Evolutionary conservation across 2,888 invertebrate species (phyloP).

Genomic region (Sarcophaga caerulescens): DNA sequence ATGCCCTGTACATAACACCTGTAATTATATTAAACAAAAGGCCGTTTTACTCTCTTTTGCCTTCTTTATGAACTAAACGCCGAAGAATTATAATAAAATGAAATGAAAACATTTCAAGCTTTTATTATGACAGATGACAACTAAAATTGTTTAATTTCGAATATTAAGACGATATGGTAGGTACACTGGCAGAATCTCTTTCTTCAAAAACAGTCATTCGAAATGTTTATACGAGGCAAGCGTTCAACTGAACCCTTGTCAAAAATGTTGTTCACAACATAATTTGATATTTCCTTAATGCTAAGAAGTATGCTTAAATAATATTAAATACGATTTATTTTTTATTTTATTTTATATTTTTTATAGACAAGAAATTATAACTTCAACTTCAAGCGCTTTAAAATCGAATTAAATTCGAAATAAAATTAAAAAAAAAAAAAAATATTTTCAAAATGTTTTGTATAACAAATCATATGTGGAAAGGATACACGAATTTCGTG

Average conservation of each 20-base stretch:
- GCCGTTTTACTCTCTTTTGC: background rate
- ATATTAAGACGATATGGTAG: slow-evolving; percentile 47
- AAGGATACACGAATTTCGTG: too few species aligned
- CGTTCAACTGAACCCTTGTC: slow-evolving; percentile 57
- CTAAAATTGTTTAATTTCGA: slow-evolving; percentile 63
- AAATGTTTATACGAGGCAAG: background rate
- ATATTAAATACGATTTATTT: slow-evolving; percentile 49
- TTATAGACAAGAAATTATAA: slow-evolving; percentile 62
- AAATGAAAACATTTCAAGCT: slow-evolving; percentile 52
- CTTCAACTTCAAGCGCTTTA: slow-evolving; percentile 62
- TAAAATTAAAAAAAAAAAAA: too few species aligned
- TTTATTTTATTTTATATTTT: slow-evolving; percentile 1
- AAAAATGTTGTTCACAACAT: slow-evolving; percentile 60
- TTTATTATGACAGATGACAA: slow-evolving; percentile 68
- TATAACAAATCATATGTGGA: too few species aligned
- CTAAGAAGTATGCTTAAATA: slow-evolving; percentile 31
- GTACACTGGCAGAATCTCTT: background rate
- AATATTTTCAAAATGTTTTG: too few species aligned
- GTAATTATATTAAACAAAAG: slow-evolving; percentile 50
- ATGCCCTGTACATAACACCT: slow-evolving; percentile 49
- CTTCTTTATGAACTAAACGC: background rate
- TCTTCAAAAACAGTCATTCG: background rate
- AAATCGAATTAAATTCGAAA: background rate
- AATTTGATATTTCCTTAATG: slow-evolving; percentile 63
- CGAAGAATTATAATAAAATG: background rate